Evolutionary conservation across 2,113 vertebrate genomes (phyloP).

Genomic region (Ifrita kowaldi): DNA sequence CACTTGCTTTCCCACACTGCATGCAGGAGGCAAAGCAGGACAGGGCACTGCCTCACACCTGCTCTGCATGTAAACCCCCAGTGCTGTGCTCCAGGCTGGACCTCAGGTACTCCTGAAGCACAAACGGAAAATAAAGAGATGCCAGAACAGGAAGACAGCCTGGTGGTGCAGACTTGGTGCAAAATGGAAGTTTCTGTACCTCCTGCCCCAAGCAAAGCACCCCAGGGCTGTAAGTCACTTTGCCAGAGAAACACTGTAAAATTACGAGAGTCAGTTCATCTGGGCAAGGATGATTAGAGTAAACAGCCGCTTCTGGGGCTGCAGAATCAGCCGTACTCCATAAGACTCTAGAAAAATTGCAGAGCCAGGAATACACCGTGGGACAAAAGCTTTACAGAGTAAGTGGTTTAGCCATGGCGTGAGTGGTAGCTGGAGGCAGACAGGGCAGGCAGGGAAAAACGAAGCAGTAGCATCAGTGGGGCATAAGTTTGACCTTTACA

Average conservation of each 20-base stretch:
- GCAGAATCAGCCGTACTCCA: constrained; percentile 19
- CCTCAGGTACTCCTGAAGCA: background rate
- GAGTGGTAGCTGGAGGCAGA: background rate
- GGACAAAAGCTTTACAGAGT: background rate
- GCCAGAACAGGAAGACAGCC: background rate
- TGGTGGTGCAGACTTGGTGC: background rate
- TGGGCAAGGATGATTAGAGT: background rate
- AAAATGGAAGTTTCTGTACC: background rate
- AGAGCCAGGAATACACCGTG: background rate
- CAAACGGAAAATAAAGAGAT: background rate
- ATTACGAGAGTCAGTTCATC: background rate
- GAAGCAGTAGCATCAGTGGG: background rate
- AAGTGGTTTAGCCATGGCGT: background rate
- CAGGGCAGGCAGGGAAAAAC: background rate
- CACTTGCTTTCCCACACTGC: rapidly evolving
- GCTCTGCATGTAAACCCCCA: background rate
- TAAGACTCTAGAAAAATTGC: background rate
- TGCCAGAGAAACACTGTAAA: background rate
- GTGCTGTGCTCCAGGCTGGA: background rate
- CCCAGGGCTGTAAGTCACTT: background rate
- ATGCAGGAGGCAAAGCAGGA: background rate
- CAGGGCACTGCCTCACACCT: background rate
- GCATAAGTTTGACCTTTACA: background rate
- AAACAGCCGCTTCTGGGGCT: constrained; percentile 8
- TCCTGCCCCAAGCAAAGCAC: background rate